Conservation (phyloP, 2,888 invertebrate species). For the Cephonodes hylas region DNA sequence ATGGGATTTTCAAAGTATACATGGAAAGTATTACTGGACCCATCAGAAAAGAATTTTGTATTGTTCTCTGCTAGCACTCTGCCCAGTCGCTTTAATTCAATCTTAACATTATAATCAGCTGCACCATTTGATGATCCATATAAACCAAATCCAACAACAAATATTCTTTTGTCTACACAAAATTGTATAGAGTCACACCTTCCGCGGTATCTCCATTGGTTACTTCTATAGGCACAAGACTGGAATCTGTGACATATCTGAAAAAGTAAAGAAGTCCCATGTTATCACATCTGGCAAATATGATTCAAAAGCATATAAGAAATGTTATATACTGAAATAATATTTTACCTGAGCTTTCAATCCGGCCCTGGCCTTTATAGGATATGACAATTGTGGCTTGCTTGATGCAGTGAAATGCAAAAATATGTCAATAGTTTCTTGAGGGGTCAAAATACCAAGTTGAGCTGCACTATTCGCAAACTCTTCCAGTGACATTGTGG, state of each 20-base stretch:
- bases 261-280: slow-evolving; percentile 23
- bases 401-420: slow-evolving; percentile 95
- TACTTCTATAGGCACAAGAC: slow-evolving; percentile 97
- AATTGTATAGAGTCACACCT: slow-evolving; percentile 98
- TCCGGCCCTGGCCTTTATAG: slow-evolving; percentile 91
- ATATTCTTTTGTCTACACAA: slow-evolving; percentile 96
- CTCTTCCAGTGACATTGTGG: slow-evolving; percentile 94
- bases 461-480: slow-evolving; percentile 98
- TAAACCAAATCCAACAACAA: slow-evolving; percentile 96
- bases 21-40: slow-evolving; percentile 97
- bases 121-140: slow-evolving; percentile 98
- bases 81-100: slow-evolving; percentile 94
- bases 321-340: not conserved
- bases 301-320: not conserved
- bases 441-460: slow-evolving; percentile 93
- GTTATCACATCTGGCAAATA: not conserved
- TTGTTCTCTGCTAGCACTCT: slow-evolving; percentile 94
- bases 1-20: slow-evolving; percentile 89
- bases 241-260: slow-evolving; percentile 97
- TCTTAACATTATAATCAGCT: slow-evolving; percentile 96
- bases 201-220: slow-evolving; percentile 98
- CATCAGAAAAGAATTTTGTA: slow-evolving; percentile 97
- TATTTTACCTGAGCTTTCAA: slow-evolving; percentile 89
- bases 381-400: slow-evolving; percentile 92
- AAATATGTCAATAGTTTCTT: slow-evolving; percentile 97